A percentile compares a stretch with the other conserved stretches of the same genome.
phyloP scores from a whole-genome alignment of 1,140 invertebrate species.

The Eriosoma lanigerum region DNA sequence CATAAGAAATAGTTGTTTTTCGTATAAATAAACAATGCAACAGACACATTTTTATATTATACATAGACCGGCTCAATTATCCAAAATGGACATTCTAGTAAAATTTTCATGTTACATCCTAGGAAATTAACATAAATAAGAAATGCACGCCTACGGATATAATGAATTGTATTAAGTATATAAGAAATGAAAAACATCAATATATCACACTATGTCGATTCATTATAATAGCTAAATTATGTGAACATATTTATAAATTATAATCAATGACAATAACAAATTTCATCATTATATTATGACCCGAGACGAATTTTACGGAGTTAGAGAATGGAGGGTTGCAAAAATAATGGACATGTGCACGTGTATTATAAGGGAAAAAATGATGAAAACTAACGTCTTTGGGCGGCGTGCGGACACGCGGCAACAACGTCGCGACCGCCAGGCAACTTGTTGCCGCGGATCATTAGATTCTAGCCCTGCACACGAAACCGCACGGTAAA shows the following conservation, averaged over 20 bases:
- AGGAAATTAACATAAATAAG: constrained; percentile 5
- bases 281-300: background rate
- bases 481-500: constrained; percentile 41
- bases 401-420: constrained; percentile 43
- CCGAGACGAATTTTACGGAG: constrained; percentile 21
- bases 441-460: constrained; percentile 50
- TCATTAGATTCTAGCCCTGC: constrained; percentile 39
- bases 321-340: background rate
- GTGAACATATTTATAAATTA: constrained; percentile 18
- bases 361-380: constrained; percentile 41
- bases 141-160: background rate
- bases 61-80: constrained; percentile 6
- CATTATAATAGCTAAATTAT: background rate
- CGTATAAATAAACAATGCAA: background rate
- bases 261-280: constrained; percentile 7
- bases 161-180: background rate
- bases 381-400: constrained; percentile 28
- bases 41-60: background rate
- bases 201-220: background rate
- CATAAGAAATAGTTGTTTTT: constrained; percentile 15
- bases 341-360: constrained; percentile 41
- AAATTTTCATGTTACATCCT: background rate
- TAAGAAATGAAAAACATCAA: background rate
- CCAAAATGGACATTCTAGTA: background rate
- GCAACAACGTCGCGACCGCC: background rate